Percentiles rank a stretch among this genome's conserved stretches.
These are phyloP conservation scores for Lycorma delicatula DNA, from an alignment of 1,140 invertebrate species.

Conservation along the genomic window DNA sequence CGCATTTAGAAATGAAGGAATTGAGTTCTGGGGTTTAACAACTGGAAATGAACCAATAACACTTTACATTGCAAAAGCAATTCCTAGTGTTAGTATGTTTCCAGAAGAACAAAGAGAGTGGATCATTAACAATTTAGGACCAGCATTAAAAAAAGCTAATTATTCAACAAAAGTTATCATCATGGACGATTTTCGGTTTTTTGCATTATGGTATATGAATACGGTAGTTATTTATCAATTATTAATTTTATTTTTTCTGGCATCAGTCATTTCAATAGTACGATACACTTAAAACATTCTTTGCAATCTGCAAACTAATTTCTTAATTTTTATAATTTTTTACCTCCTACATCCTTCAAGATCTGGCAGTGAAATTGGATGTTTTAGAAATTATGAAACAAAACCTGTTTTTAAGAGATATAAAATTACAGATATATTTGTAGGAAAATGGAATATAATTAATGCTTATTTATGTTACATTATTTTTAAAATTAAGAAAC, in stretches of 20 bases:
- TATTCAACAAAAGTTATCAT: slow-evolving; percentile 46
- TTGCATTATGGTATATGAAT: slow-evolving; percentile 53
- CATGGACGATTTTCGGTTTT: slow-evolving; percentile 61
- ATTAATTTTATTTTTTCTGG: not conserved
- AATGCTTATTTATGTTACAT: no score
- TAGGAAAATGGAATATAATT: no score
- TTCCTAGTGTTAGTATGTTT: slow-evolving; percentile 68
- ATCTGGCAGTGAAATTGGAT: no score
- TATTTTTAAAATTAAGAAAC: no score
- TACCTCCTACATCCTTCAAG: no score
- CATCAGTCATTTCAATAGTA: no score
- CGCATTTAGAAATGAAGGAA: slow-evolving; percentile 3
- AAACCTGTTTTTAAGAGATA: no score
- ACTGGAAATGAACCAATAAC: slow-evolving; percentile 56
- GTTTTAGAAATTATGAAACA: no score
- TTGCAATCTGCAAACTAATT: no score
- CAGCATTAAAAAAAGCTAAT: slow-evolving; percentile 47
- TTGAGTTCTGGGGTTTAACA: slow-evolving; percentile 50
- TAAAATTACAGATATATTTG: no score
- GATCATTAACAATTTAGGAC: slow-evolving; percentile 60
- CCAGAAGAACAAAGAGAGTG: slow-evolving; percentile 50
- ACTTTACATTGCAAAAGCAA: slow-evolving; percentile 40
- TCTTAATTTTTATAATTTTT: no score
- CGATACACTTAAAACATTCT: no score
- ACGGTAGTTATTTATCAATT: slow-evolving; percentile 38